Evolutionary conservation across 2,797 vertebrate genomes (phyloP), one percentile per base, ranked within the genome.

Genomic region (Yasuhikotakia modesta): DNA sequence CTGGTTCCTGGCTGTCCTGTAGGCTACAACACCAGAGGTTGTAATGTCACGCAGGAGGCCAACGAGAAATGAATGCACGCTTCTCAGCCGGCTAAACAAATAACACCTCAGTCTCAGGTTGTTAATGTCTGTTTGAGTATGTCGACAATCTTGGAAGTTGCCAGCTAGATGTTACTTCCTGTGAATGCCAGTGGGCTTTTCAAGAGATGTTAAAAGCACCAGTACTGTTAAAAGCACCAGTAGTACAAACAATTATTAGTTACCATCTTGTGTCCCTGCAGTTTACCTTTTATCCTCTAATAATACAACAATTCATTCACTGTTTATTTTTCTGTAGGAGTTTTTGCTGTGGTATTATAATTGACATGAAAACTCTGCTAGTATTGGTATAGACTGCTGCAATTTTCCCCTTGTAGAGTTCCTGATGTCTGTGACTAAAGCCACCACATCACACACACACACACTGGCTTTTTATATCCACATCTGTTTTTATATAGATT

Each of bases 401-500:
- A 60, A 27, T 14, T 27, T 73, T 61, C 0, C 19, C 22, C 13
- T 24, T 4, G 4, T 22, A 22, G 22, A 14, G 57, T 27, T 27
- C 24, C 14, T 58, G 22, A 58, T 65, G 0, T 53, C 7, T 58
- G 16, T 32, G 2, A 35, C 27, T 32, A 2, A n/a, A n/a, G 16
- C 0, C 60, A 27, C 45, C 39, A 72, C 22, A 30, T 48, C 22
- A 46, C 55, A n/a, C 14, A 58, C 22, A 61, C n/a, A 19, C 45
- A 65, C 19, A 46, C 52, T 1, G 1, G 24, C 21, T 53, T 30
- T 27, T 27, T 27, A 27, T 27, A 27, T 27, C 27, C 27, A 27
- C 27, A 65, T 53, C 27, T 74, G 30, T 45, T 52, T 46, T 46
- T 8, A 68, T 68, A 60, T 65, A 17, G 55, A 69, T 76, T 76